Percentiles rank a stretch among this genome's conserved stretches.
phyloP scores from a whole-genome alignment of 2,797 vertebrate species.

The Selene dorsalis region DNA sequence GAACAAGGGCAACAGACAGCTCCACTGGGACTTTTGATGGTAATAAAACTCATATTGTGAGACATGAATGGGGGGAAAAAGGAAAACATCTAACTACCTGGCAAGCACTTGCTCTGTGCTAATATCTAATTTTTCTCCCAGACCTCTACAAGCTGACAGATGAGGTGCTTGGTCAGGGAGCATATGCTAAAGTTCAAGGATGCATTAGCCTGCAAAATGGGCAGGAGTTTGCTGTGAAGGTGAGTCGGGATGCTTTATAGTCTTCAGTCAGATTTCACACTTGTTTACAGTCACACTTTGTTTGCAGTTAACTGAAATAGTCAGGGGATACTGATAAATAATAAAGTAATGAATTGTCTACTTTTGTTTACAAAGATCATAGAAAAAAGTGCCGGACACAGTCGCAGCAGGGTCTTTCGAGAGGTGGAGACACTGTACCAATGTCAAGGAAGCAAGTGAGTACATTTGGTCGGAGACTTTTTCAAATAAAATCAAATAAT shows the following conservation, averaged over 20 bases:
- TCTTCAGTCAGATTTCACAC: background rate
- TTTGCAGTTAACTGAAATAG: background rate
- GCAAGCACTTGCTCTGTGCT: background rate
- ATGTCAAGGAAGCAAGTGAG: constrained; percentile 96
- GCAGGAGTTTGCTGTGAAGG: constrained; percentile 96
- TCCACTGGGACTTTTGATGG: constrained; percentile 92
- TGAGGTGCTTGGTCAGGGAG: constrained; percentile 94
- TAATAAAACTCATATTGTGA: constrained; percentile 58
- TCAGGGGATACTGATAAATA: background rate
- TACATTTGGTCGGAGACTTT: constrained; percentile 11
- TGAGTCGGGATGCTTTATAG: constrained; percentile 58
- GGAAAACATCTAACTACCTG: background rate
- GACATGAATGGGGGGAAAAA: background rate
- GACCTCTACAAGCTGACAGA: constrained; percentile 94
- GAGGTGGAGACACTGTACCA: constrained; percentile 98
- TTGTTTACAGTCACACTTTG: background rate
- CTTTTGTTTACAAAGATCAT: constrained; percentile 87
- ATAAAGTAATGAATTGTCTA: background rate
- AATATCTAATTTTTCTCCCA: constrained; percentile 65
- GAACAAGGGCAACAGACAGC: constrained; percentile 88
- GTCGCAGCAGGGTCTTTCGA: constrained; percentile 93
- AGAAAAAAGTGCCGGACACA: constrained; percentile 94
- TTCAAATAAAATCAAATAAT: background rate
- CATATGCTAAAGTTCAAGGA: constrained; percentile 96
- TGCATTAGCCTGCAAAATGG: constrained; percentile 93